These are phyloP conservation scores for Chymomyza caudatula DNA, from an alignment of 2,888 invertebrate species.

Conservation along the genomic window DNA sequence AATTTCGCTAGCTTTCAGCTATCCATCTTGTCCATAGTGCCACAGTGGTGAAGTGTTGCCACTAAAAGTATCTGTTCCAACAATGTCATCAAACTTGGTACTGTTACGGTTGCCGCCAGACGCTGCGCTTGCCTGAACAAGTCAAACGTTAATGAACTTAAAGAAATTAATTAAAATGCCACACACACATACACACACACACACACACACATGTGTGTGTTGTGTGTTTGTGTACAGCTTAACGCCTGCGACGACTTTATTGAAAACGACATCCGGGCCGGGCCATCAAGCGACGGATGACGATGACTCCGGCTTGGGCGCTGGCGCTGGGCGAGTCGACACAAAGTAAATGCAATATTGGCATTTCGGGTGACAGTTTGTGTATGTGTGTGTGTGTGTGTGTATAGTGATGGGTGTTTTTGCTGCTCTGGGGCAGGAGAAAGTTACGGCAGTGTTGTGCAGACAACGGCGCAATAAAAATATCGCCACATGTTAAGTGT, in stretches of 20 bases:
- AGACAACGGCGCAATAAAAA: constrained; percentile 23
- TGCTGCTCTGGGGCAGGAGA: not conserved
- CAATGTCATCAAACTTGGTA: constrained; percentile 40
- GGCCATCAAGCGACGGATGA: constrained; percentile 40
- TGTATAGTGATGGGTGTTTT: constrained; percentile 6
- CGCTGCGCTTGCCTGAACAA: constrained; percentile 37
- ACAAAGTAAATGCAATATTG: constrained; percentile 65
- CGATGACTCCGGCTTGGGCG: constrained; percentile 31
- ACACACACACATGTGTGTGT: constrained; percentile 13
- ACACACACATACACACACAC: constrained; percentile 11
- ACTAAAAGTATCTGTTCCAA: constrained; percentile 39
- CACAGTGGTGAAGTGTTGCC: constrained; percentile 15
- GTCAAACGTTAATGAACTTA: constrained; percentile 72
- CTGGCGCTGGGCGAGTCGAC: constrained; percentile 2
- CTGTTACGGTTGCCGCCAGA: not conserved
- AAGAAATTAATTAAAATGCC: constrained; percentile 71
- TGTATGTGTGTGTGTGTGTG: constrained; percentile 9
- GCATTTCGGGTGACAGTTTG: constrained; percentile 11
- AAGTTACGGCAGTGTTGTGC: not conserved
- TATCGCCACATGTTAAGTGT: constrained; percentile 39
- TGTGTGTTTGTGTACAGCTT: constrained; percentile 35
- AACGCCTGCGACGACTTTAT: constrained; percentile 63
- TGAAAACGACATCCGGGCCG: constrained; percentile 66
- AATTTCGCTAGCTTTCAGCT: too few relatives aligned
- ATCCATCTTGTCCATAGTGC: too few relatives aligned